Evolutionary conservation across 2,113 vertebrate species (phyloP).

Genomic region (Neoarius graeffei): DNA sequence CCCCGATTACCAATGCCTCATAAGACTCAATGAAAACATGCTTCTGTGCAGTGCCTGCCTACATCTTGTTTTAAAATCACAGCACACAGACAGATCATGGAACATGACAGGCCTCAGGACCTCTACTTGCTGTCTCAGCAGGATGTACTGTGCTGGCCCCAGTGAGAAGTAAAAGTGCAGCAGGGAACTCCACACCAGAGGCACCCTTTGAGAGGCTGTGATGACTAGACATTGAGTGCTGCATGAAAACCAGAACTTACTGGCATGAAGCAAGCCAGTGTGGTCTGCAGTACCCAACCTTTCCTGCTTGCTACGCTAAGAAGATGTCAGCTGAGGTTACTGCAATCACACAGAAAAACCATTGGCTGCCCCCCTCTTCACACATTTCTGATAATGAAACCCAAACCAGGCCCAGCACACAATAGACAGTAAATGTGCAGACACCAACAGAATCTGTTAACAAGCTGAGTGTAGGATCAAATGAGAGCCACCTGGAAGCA

Average conservation of each 20-base stretch:
- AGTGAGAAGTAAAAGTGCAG: constrained; percentile 5
- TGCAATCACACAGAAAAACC: constrained; percentile 67
- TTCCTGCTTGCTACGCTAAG: constrained; percentile 44
- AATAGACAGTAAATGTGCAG: constrained; percentile 1
- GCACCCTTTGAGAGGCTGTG: not conserved
- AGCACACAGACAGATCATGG: not conserved
- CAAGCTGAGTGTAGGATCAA: constrained; percentile 11
- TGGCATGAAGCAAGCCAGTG: constrained; percentile 57
- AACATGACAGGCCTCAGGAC: constrained; percentile 14
- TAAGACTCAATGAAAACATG: constrained; percentile 22
- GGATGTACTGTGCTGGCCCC: constrained; percentile 16
- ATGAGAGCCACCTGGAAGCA: constrained; percentile 29
- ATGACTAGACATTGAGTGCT: constrained; percentile 58
- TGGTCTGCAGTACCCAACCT: constrained; percentile 59
- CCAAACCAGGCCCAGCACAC: constrained; percentile 61
- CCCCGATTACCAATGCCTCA: constrained; percentile 25
- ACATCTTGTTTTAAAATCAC: not conserved
- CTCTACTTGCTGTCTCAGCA: constrained; percentile 15
- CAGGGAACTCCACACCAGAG: constrained; percentile 31
- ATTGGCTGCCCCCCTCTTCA: constrained; percentile 61
- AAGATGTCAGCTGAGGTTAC: constrained; percentile 32
- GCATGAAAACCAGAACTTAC: constrained; percentile 60
- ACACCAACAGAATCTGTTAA: constrained; percentile 33
- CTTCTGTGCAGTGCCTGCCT: not conserved
- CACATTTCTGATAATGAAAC: constrained; percentile 70